Base-by-base conservation (phyloP, 2,888 invertebrate genomes). In the Epinotia demarniana region DNA sequence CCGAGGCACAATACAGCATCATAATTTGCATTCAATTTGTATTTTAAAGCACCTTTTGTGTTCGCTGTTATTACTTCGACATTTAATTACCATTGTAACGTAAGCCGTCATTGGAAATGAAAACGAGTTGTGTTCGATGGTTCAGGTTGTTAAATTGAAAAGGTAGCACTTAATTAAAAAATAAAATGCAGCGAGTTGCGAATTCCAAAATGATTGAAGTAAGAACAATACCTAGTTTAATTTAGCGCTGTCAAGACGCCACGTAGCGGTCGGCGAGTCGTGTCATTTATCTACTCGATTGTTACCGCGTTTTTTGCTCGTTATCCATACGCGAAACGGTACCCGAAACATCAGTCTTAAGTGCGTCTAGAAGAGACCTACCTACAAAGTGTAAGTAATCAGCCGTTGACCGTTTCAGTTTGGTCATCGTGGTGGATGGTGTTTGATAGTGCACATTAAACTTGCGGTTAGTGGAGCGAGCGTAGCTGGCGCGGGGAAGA, bases 371-470 rank as follows among this genome's bases (percentile, higher is more conserved):
- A 70, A 46, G 16, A 53, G 5, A 33, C 33, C 8, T 39, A 39
- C 39, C 39, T 39, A 27, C 23, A 3, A 0, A 53, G 57, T 67
- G 43, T 73, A 73, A 55, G 57, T 62, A 61, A 62, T 39, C 57
- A 18, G 57, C 60, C 49, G 72, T 27, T 39, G 46, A 66, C 39
- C 33, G 72, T 69, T 74, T 70, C 33, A 33, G 75, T 60, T 71
- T 71, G 55, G 62, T 61, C 75, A 75, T 66, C 27, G 63, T 55
- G 75, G 23, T 27, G 46, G 87, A 86, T 89, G 88, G 89, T 85
- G 84, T 91, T 86, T 86, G 87, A 89, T 87, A 90, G 91, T 85
- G 91, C 89, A 91, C 87, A 87, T 89, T 89, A 86, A 85, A 86
- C 83, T 86, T 86, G 84, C 85, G 89, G 82, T 91, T 89, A 89